Evolutionary conservation across 2,888 invertebrate species (phyloP).

Genomic region (Hololepta plana): DNA sequence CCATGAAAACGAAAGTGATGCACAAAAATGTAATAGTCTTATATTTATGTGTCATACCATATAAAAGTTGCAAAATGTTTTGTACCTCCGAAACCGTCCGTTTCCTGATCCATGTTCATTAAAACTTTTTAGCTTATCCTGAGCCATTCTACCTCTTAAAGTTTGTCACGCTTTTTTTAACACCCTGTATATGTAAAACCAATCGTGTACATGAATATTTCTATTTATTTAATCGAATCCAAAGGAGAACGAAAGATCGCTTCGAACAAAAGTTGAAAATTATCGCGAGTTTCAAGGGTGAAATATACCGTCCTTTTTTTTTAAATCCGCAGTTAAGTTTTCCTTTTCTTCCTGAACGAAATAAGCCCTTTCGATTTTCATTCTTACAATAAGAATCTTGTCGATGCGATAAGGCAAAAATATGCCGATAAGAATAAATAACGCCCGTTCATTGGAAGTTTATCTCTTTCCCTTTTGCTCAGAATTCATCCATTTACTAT

Average conservation of each 20-base stretch:
- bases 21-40: too few species aligned
- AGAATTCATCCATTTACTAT: conserved; percentile 25
- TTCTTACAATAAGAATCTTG: conserved; percentile 19
- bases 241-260: conserved; percentile 1
- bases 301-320: conserved; percentile 6
- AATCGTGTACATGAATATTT: too few species aligned
- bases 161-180: too few species aligned
- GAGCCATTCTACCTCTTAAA: too few species aligned
- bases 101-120: too few species aligned
- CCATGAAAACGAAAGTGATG: too few species aligned
- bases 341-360: conserved; percentile 15
- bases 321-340: conserved; percentile 15
- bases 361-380: conserved; percentile 20
- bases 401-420: conserved; percentile 22
- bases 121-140: too few species aligned
- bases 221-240: conserved; percentile 3
- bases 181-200: too few species aligned
- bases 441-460: conserved; percentile 21
- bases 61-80: too few species aligned
- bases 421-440: conserved; percentile 26
- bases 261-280: neutral
- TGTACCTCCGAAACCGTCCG: too few species aligned
- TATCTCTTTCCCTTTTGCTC: conserved; percentile 22
- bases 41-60: too few species aligned
- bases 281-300: conserved; percentile 8